Conservation (phyloP, 2,888 invertebrate genomes). For the Brachyptera putata region DNA sequence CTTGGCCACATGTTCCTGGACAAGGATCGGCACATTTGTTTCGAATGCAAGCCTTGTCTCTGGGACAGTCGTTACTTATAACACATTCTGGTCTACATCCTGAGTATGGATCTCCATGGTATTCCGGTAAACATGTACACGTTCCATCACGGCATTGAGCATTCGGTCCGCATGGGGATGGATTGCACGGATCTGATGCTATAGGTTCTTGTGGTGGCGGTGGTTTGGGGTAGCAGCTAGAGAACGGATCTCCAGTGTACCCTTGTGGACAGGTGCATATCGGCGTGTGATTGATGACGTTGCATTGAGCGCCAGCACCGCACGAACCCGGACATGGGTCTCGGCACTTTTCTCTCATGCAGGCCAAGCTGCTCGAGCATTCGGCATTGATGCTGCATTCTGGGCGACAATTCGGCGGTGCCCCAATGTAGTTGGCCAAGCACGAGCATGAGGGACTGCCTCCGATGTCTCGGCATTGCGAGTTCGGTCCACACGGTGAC, state of each 20-base stretch:
- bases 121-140: slow-evolving; percentile 59
- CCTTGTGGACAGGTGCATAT: slow-evolving; percentile 53
- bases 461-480: slow-evolving; percentile 38
- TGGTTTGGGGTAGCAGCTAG: slow-evolving; percentile 39
- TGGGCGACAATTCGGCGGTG: slow-evolving; percentile 48
- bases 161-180: slow-evolving; percentile 52
- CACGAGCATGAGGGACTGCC: slow-evolving; percentile 40
- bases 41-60: slow-evolving; percentile 53
- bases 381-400: slow-evolving; percentile 56
- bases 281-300: slow-evolving; percentile 41
- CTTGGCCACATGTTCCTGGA: slow-evolving; percentile 61
- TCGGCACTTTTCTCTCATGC: slow-evolving; percentile 47
- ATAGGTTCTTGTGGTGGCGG: slow-evolving; percentile 40
- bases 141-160: slow-evolving; percentile 58
- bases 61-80: slow-evolving; percentile 53
- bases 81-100: slow-evolving; percentile 58
- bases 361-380: slow-evolving; percentile 46
- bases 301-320: slow-evolving; percentile 43
- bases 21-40: slow-evolving; percentile 57
- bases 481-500: slow-evolving; percentile 46
- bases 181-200: slow-evolving; percentile 43
- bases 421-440: slow-evolving; percentile 43
- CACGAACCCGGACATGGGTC: slow-evolving; percentile 51
- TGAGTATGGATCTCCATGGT: slow-evolving; percentile 58
- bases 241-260: slow-evolving; percentile 43